Percentiles rank a stretch among this genome's conserved stretches.
These are phyloP conservation scores for Eriocheir sinensis DNA, from an alignment of 1,140 invertebrate genomes.

Conservation along the genomic window DNA sequence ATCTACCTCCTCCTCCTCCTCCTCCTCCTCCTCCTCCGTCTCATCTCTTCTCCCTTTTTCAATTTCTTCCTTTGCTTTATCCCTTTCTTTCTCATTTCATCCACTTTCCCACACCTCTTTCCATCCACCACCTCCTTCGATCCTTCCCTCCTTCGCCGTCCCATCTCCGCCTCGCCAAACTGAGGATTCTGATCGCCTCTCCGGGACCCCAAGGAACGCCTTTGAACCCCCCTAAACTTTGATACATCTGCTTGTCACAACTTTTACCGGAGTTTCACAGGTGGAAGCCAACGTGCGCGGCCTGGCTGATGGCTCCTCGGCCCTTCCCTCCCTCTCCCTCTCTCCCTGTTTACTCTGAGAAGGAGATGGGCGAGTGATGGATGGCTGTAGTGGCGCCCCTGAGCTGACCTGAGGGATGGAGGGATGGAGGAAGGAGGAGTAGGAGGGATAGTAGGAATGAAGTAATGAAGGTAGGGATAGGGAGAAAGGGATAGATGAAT, in stretches of 20 bases:
- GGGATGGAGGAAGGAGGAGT: neutral
- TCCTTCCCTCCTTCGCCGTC: neutral
- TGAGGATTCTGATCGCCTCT: conserved; percentile 30
- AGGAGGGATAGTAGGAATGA: no score
- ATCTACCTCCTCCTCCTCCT: neutral
- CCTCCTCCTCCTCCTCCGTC: neutral
- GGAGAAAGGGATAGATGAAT: neutral
- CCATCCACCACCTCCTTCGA: neutral
- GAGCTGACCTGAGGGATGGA: neutral
- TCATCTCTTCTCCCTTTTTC: neutral
- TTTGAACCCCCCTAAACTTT: conserved; percentile 14
- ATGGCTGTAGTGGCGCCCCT: neutral
- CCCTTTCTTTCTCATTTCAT: neutral
- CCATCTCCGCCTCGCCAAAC: neutral
- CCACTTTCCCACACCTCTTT: neutral
- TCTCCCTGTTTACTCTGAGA: no score
- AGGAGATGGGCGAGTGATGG: neutral
- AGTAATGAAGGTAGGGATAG: neutral
- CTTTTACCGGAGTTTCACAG: conserved; percentile 1
- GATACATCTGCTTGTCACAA: conserved; percentile 24
- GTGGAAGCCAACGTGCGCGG: neutral
- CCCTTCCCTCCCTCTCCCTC: no score
- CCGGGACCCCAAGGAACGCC: neutral
- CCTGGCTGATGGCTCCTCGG: neutral
- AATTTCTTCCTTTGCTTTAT: neutral